Evolutionary conservation across 2,888 invertebrate species (phyloP), one percentile per base, ranked within the genome.

Genomic region (Himalopsyche tibetana): DNA sequence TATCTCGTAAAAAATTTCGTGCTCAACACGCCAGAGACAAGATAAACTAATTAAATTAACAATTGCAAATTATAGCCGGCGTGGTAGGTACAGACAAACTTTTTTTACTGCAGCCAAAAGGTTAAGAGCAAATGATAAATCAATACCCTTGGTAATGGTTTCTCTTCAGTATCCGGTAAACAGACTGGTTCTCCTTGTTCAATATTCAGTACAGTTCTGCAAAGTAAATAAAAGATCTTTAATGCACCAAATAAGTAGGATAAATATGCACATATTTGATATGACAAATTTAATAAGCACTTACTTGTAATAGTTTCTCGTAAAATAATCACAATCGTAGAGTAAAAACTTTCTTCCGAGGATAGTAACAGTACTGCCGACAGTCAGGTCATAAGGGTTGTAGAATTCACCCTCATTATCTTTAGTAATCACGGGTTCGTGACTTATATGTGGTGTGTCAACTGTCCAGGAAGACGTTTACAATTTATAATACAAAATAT

Each of bases 291-390:
- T 5, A 15, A 80, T 11, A 6, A 55, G 56, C 36, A 87, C 90
- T 89, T 89, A 93, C 92, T 90, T 93, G 91, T 94, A 98, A 91
- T 96, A 98, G 89, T 94, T 94, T 89, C 97, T 94, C 0, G 98
- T 97, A 91, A 96, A 97, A 28, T 92, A 91, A 90, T 98, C 97
- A 90, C 97, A 97, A 90, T 98, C 96, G 89, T 95, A 95, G 5
- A 98, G 91, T 11, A 97, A 92, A 91, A 98, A 96, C 89, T 94
- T 92, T 42, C 96, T 93, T 0, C 96, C 96, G 80, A 96, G 93
- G 55, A 96, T 93, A 90, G 94, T 95, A 74, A 96, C 91, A 0
- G 95, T 96, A 88, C 95, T 93, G 0, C 97, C 97, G 4, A 97
- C 93, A 89, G 94, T 91, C 80, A 98, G 95, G 91, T 98, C 97